Percentiles rank a stretch among this genome's conserved stretches.
Evolutionary conservation across 2,888 invertebrate genomes (phyloP).

Genomic region (Epistrophella euchroma): DNA sequence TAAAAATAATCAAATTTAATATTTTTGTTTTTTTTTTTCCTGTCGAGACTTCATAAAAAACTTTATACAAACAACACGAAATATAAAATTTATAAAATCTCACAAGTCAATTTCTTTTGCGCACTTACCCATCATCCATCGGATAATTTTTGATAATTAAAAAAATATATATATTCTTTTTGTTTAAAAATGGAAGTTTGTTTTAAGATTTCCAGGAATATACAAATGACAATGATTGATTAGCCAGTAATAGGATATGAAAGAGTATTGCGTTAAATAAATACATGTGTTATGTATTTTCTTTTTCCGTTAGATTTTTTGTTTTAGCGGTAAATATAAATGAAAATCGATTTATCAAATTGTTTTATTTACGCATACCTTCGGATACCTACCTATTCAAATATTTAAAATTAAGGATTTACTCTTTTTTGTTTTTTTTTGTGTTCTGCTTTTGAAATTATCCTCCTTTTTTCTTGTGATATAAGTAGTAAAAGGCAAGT

Average conservation of each 20-base stretch:
- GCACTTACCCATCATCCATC: slow-evolving; percentile 16
- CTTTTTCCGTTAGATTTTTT: neutral
- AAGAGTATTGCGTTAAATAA: neutral
- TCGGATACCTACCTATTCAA: neutral
- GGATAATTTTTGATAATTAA: slow-evolving; percentile 45
- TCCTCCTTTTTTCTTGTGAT: neutral
- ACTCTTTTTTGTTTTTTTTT: neutral
- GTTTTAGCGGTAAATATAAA: slow-evolving; percentile 33
- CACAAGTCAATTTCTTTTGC: slow-evolving; percentile 11
- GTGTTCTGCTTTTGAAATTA: neutral
- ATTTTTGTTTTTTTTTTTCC: neutral
- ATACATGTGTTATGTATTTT: too few species aligned
- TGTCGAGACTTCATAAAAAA: neutral
- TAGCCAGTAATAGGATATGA: slow-evolving; percentile 21
- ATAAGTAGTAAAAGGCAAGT: too few species aligned
- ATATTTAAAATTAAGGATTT: neutral
- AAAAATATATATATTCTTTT: slow-evolving; percentile 14
- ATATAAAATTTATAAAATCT: neutral
- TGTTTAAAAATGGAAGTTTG: slow-evolving; percentile 25
- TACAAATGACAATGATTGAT: slow-evolving; percentile 35
- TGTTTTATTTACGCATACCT: slow-evolving; percentile 26
- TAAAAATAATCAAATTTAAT: slow-evolving; percentile 2
- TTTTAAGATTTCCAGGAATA: slow-evolving; percentile 7
- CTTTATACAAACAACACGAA: neutral
- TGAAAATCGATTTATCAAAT: slow-evolving; percentile 48